Evolutionary conservation across 2,888 invertebrate species (phyloP).

Genomic region (Ceraclea dissimilis): DNA sequence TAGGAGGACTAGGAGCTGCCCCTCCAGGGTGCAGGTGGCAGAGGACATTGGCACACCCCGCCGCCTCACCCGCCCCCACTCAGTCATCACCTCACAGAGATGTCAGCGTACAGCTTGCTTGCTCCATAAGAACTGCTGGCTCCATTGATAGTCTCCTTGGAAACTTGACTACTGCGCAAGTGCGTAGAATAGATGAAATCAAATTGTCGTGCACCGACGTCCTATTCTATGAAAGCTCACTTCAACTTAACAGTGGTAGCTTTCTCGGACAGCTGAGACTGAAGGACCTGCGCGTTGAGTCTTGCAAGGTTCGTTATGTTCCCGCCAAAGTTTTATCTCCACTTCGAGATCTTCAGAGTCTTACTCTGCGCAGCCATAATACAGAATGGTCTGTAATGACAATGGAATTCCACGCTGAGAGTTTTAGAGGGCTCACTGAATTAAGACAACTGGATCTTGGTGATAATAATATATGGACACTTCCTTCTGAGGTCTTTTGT

Average conservation of each 20-base stretch:
- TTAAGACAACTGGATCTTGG: constrained; percentile 62
- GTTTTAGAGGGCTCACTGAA: constrained; percentile 62
- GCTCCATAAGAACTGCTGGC: constrained; percentile 66
- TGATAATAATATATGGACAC: constrained; percentile 69
- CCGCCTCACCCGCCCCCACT: constrained; percentile 13
- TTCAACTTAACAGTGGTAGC: constrained; percentile 54
- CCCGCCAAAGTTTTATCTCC: constrained; percentile 63
- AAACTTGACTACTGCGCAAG: constrained; percentile 63
- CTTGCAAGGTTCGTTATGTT: constrained; percentile 70
- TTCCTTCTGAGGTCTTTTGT: constrained; percentile 66
- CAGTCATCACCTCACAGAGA: constrained; percentile 18
- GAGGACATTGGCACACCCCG: constrained; percentile 34
- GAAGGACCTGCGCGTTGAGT: constrained; percentile 66
- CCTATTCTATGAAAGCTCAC: constrained; percentile 64
- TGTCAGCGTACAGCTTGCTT: constrained; percentile 53
- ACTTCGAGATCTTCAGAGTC: constrained; percentile 58
- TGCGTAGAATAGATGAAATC: constrained; percentile 62
- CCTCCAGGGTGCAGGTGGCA: constrained; percentile 72
- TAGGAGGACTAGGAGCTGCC: constrained; percentile 38
- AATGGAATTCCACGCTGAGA: constrained; percentile 68
- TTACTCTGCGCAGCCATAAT: constrained; percentile 66
- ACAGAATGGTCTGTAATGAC: constrained; percentile 74
- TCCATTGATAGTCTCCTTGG: constrained; percentile 61
- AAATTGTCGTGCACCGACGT: constrained; percentile 65
- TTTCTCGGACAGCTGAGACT: constrained; percentile 60